Base-by-base conservation (phyloP, 2,888 invertebrate genomes). In the Hydrotaea cyrtoneurina region DNA sequence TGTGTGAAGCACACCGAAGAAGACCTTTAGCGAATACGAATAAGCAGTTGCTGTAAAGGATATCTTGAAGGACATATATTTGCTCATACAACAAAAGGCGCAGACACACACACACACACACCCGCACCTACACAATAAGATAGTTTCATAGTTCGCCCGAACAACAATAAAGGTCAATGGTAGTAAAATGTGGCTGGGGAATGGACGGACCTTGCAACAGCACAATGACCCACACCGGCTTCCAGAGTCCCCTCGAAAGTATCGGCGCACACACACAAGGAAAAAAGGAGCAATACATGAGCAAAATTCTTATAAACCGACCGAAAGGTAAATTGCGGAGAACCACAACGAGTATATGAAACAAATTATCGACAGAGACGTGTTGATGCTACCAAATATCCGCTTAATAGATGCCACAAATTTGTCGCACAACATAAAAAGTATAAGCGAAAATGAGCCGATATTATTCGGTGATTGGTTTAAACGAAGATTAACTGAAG, bases 11-110 rank as follows among this genome's bases (percentile, higher is more conserved):
- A 53, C 76, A 82, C 71, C 69, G 73, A 31, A 43, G 72, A 80
- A 82, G 79, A 85, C 81, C 79, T 85, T 85, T 26, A 57, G 75
- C 55, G 80, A 82, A 82, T 85, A 80, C 74, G 80, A 80, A 75
- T 80, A 85, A 82, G 79, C 8, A 17, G 39, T 73, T 76, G 43
- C 39, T 43, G 85, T 82, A 78, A 85, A 78, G 74, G 82, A 85
- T 85, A 82, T 85, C 80, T 82, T 75, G 78, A 80, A 78, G 75
- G 80, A 80, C 78, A 82, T 76, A 66, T 76, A 81, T 75, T 62
- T 75, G 55, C 46, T 80, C 26, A 73, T 46, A 73, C 53, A 76
- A 59, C 39, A 43, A 66, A 66, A 66, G 64, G 17, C 64, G 36
- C 17, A 31, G 2, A 15, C 50, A 1, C 15, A 2, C 31, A 55